phyloP scores from a whole-genome alignment of 2,888 invertebrate genomes.

The Drosophila formosana region DNA sequence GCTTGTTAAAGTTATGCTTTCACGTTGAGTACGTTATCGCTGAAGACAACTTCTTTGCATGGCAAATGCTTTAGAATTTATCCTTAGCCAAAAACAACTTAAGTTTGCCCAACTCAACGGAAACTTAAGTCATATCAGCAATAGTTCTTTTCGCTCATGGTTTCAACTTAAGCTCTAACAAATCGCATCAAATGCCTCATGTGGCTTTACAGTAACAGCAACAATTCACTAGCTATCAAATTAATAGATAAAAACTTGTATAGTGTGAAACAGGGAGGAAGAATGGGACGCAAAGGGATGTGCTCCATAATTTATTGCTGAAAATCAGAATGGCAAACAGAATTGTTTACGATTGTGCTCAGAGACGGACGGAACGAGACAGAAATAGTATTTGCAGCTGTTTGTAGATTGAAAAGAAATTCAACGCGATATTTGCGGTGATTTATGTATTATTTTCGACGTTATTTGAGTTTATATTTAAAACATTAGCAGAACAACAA shows the following conservation, averaged over 20 bases:
- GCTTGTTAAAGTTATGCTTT: slow-evolving; percentile 6
- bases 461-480: slow-evolving; percentile 79
- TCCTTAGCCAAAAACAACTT: background rate
- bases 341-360: slow-evolving; percentile 54
- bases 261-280: slow-evolving; percentile 11
- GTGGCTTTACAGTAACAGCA: slow-evolving; percentile 46
- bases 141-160: slow-evolving; percentile 32
- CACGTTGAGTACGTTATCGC: slow-evolving; percentile 9
- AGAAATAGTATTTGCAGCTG: slow-evolving; percentile 30
- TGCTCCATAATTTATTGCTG: slow-evolving; percentile 54
- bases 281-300: background rate
- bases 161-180: slow-evolving; percentile 54
- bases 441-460: slow-evolving; percentile 75
- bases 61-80: slow-evolving; percentile 18
- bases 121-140: slow-evolving; percentile 24
- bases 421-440: slow-evolving; percentile 73
- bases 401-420: slow-evolving; percentile 73
- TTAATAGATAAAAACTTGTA: slow-evolving; percentile 70
- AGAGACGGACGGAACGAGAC: slow-evolving; percentile 18
- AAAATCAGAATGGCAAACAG: slow-evolving; percentile 56
- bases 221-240: slow-evolving; percentile 58
- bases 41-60: slow-evolving; percentile 20
- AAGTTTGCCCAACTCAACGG: slow-evolving; percentile 7
- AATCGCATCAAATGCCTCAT: slow-evolving; percentile 58
- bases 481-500: slow-evolving; percentile 67